Base-by-base conservation (phyloP, 2,888 invertebrate species). In the Buathra laborator region DNA sequence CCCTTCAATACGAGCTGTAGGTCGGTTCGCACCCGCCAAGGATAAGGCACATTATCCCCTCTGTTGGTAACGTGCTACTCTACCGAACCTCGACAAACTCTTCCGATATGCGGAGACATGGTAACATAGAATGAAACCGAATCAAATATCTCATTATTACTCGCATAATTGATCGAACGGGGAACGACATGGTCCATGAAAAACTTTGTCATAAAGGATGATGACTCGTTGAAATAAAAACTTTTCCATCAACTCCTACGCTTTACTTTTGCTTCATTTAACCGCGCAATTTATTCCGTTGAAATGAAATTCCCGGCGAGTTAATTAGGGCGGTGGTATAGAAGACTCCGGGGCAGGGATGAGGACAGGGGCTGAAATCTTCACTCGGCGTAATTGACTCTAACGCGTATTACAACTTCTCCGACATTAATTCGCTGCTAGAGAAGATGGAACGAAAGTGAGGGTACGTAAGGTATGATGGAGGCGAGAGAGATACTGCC, bases 361-460 rank as follows among this genome's bases (percentile, higher is more conserved):
- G 76, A 62, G 71, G 43, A 19, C 14, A 32, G 32, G 56, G 46
- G 48, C 64, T 66, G 66, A 83, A 83, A 51, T 76, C 77, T 76
- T 77, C 56, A 46, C 56, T 72, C 62, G 76, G 19, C 59, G 71
- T 70, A 83, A 83, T 80, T 81, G 72, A 74, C 72, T 83, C 77
- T 77, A 77, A 83, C 77, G 74, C 77, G 77, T 56, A 78, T 83
- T 77, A 77, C 83, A 76, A 78, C 74, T 76, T 82, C 78, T 44
- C 78, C 59, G 70, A 70, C 66, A 78, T 86, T 81, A 81, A 83
- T 83, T 84, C 76, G 62, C 74, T 72, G 83, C 76, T 56, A 56
- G 70, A 48, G 72, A 51, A 62, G 75, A 83, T 67, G 37, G 70
- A 66, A 53, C 44, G 53, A 74, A 67, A 68, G 67, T 32, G 62